Evolutionary conservation across 1,140 invertebrate species (phyloP).

Genomic region (Drosophila hydei): DNA sequence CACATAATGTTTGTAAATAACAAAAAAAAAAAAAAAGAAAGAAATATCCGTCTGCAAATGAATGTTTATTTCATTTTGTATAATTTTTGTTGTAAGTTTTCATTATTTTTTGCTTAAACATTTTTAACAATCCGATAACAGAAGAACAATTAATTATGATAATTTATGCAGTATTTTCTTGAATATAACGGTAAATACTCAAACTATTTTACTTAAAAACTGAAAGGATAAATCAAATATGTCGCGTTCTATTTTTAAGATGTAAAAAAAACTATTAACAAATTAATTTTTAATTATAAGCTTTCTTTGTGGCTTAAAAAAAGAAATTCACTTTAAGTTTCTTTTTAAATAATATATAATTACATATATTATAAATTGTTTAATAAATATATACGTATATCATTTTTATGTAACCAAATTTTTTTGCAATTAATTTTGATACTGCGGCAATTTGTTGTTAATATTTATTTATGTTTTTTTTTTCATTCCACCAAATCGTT

Average conservation of each 20-base stretch:
- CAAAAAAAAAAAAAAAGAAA: conserved; percentile 42
- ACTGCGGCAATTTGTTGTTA: conserved; percentile 30
- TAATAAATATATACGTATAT: conserved; percentile 57
- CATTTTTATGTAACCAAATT: conserved; percentile 52
- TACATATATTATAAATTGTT: conserved; percentile 53
- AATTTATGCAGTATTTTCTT: conserved; percentile 77
- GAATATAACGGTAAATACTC: conserved; percentile 60
- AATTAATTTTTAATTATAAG: conserved; percentile 41
- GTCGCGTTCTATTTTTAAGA: conserved; percentile 32
- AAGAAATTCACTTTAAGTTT: conserved; percentile 44
- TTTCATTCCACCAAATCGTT: conserved; percentile 21
- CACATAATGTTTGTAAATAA: conserved; percentile 70
- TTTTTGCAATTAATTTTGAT: conserved; percentile 42
- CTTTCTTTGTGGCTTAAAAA: conserved; percentile 40
- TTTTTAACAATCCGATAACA: conserved; percentile 36
- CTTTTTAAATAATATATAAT: conserved; percentile 48
- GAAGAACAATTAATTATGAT: conserved; percentile 18
- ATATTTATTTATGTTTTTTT: conserved; percentile 46
- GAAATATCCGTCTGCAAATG: conserved; percentile 66
- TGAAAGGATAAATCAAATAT: conserved; percentile 23
- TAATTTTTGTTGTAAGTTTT: conserved; percentile 69
- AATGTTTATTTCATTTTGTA: conserved; percentile 68
- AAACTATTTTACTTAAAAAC: conserved; percentile 31
- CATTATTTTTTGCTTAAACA: conserved; percentile 43
- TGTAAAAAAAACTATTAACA: conserved; percentile 31